These are phyloP conservation scores for Trachurus trachurus DNA, from an alignment of 2,797 vertebrate species.

Conservation along the genomic window DNA sequence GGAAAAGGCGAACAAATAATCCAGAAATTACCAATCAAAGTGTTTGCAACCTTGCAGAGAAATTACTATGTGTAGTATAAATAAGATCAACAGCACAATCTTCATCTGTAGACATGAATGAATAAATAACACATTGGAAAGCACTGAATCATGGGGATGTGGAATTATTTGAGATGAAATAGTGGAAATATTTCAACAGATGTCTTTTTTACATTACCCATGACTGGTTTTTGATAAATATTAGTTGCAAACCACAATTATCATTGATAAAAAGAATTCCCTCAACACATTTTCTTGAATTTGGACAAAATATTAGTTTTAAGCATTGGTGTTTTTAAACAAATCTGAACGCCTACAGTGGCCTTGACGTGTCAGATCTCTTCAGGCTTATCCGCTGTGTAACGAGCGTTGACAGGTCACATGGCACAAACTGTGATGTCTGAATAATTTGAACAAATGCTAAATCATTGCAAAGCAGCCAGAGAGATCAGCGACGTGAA, in stretches of 20 bases:
- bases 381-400: slow-evolving; percentile 52
- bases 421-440: slow-evolving; percentile 77
- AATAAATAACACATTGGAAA: slow-evolving; percentile 47
- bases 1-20: slow-evolving; percentile 79
- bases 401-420: slow-evolving; percentile 78
- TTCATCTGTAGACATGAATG: slow-evolving; percentile 48
- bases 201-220: background rate
- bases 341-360: background rate
- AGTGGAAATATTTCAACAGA: slow-evolving; percentile 7
- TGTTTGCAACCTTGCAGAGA: slow-evolving; percentile 62
- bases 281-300: background rate
- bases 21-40: slow-evolving; percentile 80
- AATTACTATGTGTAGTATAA: slow-evolving; percentile 54
- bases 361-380: slow-evolving; percentile 51
- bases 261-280: slow-evolving; percentile 7
- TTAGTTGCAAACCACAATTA: background rate
- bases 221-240: slow-evolving; percentile 10
- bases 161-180: slow-evolving; percentile 27
- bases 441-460: slow-evolving; percentile 82
- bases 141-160: slow-evolving; percentile 20
- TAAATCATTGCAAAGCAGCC: slow-evolving; percentile 81
- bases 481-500: slow-evolving; percentile 73
- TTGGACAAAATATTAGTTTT: background rate
- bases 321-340: background rate
- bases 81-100: slow-evolving; percentile 47